Percentiles rank a stretch among this genome's conserved stretches.
These are phyloP conservation scores for Holothuria leucospilota DNA, from an alignment of 53 echinoderm and acorn worm genomes.

Conservation along the genomic window DNA sequence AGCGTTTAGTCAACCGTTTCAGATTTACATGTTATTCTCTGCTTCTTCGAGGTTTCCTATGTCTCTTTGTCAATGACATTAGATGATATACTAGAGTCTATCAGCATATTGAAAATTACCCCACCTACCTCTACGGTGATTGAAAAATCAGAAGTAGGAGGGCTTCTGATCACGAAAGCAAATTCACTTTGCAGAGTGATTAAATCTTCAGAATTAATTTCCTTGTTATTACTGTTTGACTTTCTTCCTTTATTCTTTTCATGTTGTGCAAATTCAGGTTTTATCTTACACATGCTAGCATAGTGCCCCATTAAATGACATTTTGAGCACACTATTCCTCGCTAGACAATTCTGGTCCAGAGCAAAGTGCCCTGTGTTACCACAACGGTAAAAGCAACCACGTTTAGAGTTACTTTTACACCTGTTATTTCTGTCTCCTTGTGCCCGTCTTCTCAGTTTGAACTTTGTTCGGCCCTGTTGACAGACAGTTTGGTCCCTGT, in stretches of 20 bases:
- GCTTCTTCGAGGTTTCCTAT: slow-evolving; percentile 49
- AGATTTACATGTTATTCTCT: slow-evolving; percentile 53
- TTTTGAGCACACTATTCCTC: slow-evolving; percentile 51
- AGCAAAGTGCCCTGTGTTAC: slow-evolving; percentile 62
- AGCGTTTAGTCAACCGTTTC: slow-evolving; percentile 37
- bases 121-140: too few species aligned
- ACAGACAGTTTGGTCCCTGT: too few species aligned
- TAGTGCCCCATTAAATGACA: slow-evolving; percentile 55
- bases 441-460: too few species aligned
- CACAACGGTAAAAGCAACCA: slow-evolving; percentile 28
- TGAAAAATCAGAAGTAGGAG: too few species aligned
- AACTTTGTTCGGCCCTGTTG: background rate
- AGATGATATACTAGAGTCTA: too few species aligned
- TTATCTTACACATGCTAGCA: slow-evolving; percentile 50
- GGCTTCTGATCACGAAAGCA: too few species aligned
- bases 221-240: background rate
- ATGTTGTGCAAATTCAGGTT: background rate
- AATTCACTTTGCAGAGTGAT: too few species aligned
- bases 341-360: slow-evolving; percentile 60
- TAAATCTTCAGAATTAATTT: background rate
- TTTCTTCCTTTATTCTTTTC: background rate
- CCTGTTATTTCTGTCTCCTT: too few species aligned
- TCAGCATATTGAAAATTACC: too few species aligned
- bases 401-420: background rate
- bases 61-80: background rate